phyloP scores from a whole-genome alignment of 2,888 invertebrate species.

The Neoitamus cyanurus region DNA sequence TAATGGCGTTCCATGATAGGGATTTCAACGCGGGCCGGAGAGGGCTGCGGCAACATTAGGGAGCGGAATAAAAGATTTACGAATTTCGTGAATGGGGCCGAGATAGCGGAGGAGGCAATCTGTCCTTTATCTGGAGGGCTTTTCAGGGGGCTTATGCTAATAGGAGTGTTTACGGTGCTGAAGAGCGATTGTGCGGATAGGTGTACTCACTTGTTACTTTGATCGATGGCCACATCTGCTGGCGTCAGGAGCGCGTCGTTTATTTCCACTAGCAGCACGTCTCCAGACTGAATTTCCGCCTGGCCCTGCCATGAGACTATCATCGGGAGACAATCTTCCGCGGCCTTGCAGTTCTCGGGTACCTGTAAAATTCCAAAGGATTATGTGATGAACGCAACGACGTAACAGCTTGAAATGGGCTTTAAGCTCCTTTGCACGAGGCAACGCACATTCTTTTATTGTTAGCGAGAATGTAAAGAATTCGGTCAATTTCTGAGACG shows the following conservation, averaged over 20 bases:
- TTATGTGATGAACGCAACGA: background rate
- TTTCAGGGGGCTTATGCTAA: background rate
- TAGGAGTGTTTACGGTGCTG: background rate
- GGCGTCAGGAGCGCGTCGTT: conserved; percentile 71
- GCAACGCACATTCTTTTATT: too few species aligned
- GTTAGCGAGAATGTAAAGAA: too few species aligned
- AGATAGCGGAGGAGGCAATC: background rate
- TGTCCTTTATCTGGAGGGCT: background rate
- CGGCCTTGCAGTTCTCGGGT: conserved; percentile 63
- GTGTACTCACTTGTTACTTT: conserved; percentile 34
- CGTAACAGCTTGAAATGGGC: conserved; percentile 25
- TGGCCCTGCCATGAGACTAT: conserved; percentile 75
- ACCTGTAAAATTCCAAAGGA: conserved; percentile 57
- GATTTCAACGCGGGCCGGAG: background rate
- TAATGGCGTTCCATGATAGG: background rate
- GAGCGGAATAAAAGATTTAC: background rate
- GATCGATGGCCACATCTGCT: conserved; percentile 55
- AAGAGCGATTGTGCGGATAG: background rate
- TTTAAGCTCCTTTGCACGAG: too few species aligned
- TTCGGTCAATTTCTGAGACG: too few species aligned
- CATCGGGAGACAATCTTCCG: conserved; percentile 70
- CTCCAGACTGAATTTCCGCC: conserved; percentile 77
- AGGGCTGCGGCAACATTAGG: background rate
- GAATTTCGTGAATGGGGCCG: background rate
- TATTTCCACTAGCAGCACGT: conserved; percentile 77